Conservation (phyloP, 2,888 invertebrate genomes). For the Bellardia pandia region DNA sequence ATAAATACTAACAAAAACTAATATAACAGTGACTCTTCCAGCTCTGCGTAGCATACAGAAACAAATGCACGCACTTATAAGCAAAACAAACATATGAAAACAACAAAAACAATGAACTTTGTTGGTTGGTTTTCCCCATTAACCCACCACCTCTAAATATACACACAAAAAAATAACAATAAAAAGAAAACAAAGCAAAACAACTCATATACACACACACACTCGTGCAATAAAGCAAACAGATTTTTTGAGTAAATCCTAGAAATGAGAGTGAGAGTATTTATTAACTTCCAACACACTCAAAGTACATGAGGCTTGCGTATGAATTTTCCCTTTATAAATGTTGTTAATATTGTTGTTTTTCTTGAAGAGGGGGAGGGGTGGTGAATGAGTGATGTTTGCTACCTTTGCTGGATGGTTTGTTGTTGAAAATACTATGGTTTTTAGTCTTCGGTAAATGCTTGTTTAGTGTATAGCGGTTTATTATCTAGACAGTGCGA, state of each 20-base stretch:
- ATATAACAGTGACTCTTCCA: not conserved
- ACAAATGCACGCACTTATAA: not conserved
- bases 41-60: not conserved
- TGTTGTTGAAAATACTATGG: constrained; percentile 23
- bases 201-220: not conserved
- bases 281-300: constrained; percentile 39
- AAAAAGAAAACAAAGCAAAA: not conserved
- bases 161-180: not conserved
- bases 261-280: constrained; percentile 26
- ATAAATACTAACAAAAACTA: not conserved
- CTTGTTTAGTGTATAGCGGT: constrained; percentile 63
- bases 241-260: constrained; percentile 8
- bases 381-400: not conserved
- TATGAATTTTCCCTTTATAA: constrained; percentile 39
- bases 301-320: constrained; percentile 69
- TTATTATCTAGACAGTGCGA: not conserved
- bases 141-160: constrained; percentile 53
- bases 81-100: not conserved
- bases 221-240: not conserved
- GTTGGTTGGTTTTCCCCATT: constrained; percentile 55
- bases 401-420: too few relatives aligned
- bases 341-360: not conserved
- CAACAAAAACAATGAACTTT: constrained; percentile 25
- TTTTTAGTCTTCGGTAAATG: constrained; percentile 65
- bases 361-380: not conserved